These are phyloP conservation scores for Sebastes hubbsi DNA, from an alignment of 2,797 vertebrate genomes.

Conservation along the genomic window DNA sequence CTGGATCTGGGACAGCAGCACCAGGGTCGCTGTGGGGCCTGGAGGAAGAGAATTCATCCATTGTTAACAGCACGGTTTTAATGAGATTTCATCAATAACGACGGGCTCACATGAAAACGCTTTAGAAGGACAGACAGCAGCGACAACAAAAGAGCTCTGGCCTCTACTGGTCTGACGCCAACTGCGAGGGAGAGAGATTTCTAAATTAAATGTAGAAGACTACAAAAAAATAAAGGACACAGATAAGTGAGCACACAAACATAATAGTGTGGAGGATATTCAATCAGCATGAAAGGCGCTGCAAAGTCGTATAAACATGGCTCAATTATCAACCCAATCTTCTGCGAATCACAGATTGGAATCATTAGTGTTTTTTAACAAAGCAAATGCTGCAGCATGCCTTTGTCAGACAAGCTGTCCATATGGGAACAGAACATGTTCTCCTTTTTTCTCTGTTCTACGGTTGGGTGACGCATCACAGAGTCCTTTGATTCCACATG, in stretches of 20 bases:
- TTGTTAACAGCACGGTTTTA: not conserved
- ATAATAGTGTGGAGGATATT: not conserved
- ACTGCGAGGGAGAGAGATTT: not conserved
- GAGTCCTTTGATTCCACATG: slow-evolving; percentile 53
- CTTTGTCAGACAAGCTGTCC: slow-evolving; percentile 56
- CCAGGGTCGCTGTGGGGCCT: slow-evolving; percentile 90
- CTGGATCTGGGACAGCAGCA: slow-evolving; percentile 84
- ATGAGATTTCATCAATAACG: not conserved
- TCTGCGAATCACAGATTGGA: slow-evolving; percentile 37
- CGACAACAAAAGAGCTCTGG: not conserved
- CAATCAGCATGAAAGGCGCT: not conserved
- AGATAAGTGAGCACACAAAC: not conserved
- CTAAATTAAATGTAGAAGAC: slow-evolving; percentile 1
- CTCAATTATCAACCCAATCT: slow-evolving; percentile 22
- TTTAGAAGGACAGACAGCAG: slow-evolving; percentile 7
- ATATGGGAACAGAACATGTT: slow-evolving; percentile 28
- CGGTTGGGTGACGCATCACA: slow-evolving; percentile 55
- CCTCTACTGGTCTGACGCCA: not conserved
- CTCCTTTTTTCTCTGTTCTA: slow-evolving; percentile 41
- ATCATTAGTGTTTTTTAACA: slow-evolving; percentile 35
- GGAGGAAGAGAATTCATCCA: slow-evolving; percentile 13
- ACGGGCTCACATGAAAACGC: not conserved
- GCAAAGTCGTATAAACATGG: slow-evolving; percentile 16
- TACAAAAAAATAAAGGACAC: not conserved
- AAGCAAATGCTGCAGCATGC: slow-evolving; percentile 23